These are phyloP conservation scores for Drosophila biarmipes DNA, from an alignment of 1,140 invertebrate species.

Conservation along the genomic window DNA sequence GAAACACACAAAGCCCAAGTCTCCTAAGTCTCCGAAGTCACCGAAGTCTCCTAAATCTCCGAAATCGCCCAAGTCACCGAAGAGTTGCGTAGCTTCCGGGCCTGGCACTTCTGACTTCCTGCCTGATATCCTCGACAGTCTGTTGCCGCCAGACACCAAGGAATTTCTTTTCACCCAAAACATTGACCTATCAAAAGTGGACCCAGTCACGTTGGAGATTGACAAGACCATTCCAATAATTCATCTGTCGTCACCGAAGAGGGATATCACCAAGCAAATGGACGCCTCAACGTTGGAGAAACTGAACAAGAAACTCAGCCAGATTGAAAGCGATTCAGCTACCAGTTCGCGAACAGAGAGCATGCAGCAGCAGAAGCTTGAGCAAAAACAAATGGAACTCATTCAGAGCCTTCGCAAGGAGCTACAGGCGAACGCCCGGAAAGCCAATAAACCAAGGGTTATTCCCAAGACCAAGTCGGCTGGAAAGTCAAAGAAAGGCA, in stretches of 20 bases:
- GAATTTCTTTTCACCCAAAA: constrained; percentile 89
- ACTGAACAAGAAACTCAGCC: constrained; percentile 89
- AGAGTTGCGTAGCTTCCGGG: constrained; percentile 21
- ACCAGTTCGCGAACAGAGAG: constrained; percentile 89
- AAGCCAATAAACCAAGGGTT: constrained; percentile 74
- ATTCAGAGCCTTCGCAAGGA: constrained; percentile 84
- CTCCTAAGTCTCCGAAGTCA: constrained; percentile 86
- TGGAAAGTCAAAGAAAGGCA: constrained; percentile 85
- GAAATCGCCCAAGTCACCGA: constrained; percentile 85
- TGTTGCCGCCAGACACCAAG: constrained; percentile 80
- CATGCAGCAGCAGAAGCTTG: constrained; percentile 86
- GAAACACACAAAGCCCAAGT: constrained; percentile 86
- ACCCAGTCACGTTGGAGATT: constrained; percentile 88
- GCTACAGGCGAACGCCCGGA: constrained; percentile 71
- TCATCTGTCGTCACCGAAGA: constrained; percentile 88
- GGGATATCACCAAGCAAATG: constrained; percentile 88
- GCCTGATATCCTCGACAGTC: constrained; percentile 80
- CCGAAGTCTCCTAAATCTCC: constrained; percentile 87
- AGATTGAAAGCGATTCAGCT: constrained; percentile 89
- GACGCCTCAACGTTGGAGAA: constrained; percentile 88
- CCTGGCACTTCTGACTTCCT: constrained; percentile 63
- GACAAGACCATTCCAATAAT: constrained; percentile 87
- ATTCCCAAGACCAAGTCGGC: constrained; percentile 80
- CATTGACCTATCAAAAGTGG: constrained; percentile 89
- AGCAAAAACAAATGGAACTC: constrained; percentile 85